These are phyloP conservation scores for Oostethus manadensis DNA, from an alignment of 2,113 vertebrate genomes.

Conservation along the genomic window DNA sequence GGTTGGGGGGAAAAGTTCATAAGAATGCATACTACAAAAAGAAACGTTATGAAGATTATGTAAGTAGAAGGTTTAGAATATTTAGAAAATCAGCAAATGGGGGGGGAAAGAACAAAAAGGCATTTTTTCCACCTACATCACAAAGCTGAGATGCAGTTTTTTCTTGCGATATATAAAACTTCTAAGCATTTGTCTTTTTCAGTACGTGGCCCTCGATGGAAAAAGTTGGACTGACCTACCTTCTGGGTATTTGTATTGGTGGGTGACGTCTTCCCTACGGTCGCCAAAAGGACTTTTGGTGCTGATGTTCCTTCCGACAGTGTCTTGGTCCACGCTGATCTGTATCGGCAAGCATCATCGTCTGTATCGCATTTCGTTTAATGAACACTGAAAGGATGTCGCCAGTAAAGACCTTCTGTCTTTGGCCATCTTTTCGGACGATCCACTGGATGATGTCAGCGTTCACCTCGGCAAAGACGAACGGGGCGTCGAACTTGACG, in stretches of 20 bases:
- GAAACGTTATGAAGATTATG: too few species aligned
- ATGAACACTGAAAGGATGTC: background rate
- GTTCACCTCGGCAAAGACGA: slow-evolving; percentile 76
- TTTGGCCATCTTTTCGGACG: slow-evolving; percentile 38
- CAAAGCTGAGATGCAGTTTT: too few species aligned
- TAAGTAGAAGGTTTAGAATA: too few species aligned
- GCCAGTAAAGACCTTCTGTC: slow-evolving; percentile 25
- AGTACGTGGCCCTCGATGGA: too few species aligned
- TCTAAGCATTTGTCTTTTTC: too few species aligned
- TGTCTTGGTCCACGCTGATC: slow-evolving; percentile 31
- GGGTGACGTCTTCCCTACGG: slow-evolving; percentile 69
- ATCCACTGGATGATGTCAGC: slow-evolving; percentile 73
- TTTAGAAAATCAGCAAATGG: too few species aligned
- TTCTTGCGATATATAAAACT: too few species aligned
- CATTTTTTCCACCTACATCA: too few species aligned
- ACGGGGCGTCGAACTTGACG: slow-evolving; percentile 71
- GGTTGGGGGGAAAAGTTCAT: too few species aligned
- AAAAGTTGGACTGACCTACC: slow-evolving; percentile 39
- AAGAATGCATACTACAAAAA: too few species aligned
- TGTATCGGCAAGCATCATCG: background rate
- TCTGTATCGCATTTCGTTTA: background rate
- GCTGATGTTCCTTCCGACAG: slow-evolving; percentile 73
- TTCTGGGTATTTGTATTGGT: slow-evolving; percentile 75
- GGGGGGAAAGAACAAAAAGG: too few species aligned
- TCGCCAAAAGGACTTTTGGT: slow-evolving; percentile 72